Evolutionary conservation across 2,888 invertebrate genomes (phyloP), one percentile per base, ranked within the genome.

Genomic region (Agapostemon virescens): DNA sequence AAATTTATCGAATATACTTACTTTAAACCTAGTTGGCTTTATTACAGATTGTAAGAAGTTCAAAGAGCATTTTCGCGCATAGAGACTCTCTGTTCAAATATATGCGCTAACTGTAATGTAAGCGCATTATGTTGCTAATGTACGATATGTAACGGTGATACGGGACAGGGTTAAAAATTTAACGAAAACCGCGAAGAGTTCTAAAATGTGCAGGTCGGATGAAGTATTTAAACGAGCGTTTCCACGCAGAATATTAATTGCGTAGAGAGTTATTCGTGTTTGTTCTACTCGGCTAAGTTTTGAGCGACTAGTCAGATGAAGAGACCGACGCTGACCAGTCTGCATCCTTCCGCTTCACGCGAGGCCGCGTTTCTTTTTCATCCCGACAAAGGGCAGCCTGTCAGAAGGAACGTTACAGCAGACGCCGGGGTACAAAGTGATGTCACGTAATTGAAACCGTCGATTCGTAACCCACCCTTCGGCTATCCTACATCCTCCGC

Each of bases 301-400:
- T 74, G 68, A 75, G 64, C 77, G 73, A 77, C 78, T 82, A 76
- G 75, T 69, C 79, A 79, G 74, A 81, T 74, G 75, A 82, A 82
- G 74, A 78, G 69, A 58, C 70, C 69, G 69, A 49, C 69, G 58
- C 40, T 64, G 74, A 70, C 74, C 74, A 76, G 77, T 85, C 82
- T 77, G 86, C 82, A 69, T 82, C 79, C 74, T 88, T 88, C 85
- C 88, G 81, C 81, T 88, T 88, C 86, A 88, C 87, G 87, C 87
- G 79, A 85, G 82, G 82, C 74, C 85, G 88, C 84, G 81, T 88
- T 87, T 87, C 88, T 88, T 87, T 88, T 84, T 86, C 87, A 88
- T 88, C 85, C 84, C 77, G 86, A 83, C 83, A 80, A 84, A 84
- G 78, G 84, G 85, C 84, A 87, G 84, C 82, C 81, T 82, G 76